A percentile compares a stretch with the other conserved stretches of the same genome.
These are phyloP conservation scores for Bungarus multicinctus DNA, from an alignment of 2,113 vertebrate species.

Conservation along the genomic window DNA sequence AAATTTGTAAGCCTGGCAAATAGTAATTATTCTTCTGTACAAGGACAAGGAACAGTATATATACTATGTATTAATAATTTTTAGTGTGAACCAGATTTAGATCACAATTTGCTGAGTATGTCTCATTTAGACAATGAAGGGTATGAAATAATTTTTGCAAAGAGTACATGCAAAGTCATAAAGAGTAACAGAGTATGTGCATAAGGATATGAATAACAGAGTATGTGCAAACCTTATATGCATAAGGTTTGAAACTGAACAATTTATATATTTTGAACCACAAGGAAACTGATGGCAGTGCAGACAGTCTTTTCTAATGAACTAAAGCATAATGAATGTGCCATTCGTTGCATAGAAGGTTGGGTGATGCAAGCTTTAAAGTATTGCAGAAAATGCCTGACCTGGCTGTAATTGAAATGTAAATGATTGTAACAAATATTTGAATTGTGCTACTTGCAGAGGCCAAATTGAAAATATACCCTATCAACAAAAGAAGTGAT, in stretches of 20 bases:
- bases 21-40: background rate
- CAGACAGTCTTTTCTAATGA: background rate
- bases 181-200: background rate
- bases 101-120: no score
- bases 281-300: background rate
- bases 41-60: background rate
- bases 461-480: background rate
- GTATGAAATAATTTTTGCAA: no score
- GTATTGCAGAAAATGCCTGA: background rate
- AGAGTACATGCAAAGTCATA: background rate
- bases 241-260: no score
- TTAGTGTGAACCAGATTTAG: no score
- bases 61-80: no score
- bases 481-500: background rate
- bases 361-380: background rate
- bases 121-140: no score
- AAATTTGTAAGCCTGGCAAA: background rate
- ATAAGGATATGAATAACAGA: background rate
- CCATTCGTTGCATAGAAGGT: background rate
- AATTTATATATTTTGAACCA: background rate
- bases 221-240: background rate
- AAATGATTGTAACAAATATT: no score
- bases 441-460: no score
- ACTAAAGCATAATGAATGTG: background rate
- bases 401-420: background rate